Percentiles rank a stretch among this genome's conserved stretches.
Evolutionary conservation across 2,888 invertebrate genomes (phyloP).

Genomic region (Cheilosia variabilis): DNA sequence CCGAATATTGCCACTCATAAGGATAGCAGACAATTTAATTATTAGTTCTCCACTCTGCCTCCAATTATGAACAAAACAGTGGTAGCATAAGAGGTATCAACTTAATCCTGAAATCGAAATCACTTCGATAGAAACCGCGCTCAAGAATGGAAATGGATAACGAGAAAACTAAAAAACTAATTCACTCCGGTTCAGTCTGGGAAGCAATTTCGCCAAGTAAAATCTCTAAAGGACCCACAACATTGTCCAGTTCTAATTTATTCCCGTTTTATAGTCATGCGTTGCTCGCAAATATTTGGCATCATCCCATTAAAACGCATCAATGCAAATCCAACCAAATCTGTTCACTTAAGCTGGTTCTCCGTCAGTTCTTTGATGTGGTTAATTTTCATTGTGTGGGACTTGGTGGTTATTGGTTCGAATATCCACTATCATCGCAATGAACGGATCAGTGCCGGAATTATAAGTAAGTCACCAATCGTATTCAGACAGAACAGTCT

Average conservation of each 20-base stretch:
- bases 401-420: conserved; percentile 21
- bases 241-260: background rate
- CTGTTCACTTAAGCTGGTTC: conserved; percentile 47
- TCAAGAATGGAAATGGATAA: conserved; percentile 12
- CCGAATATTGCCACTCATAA: no score
- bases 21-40: no score
- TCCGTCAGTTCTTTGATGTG: conserved; percentile 34
- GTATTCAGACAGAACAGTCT: no score
- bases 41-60: no score
- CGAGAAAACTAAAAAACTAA: background rate
- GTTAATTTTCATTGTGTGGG: conserved; percentile 43
- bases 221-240: background rate
- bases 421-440: conserved; percentile 11
- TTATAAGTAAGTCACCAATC: conserved; percentile 33
- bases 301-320: conserved; percentile 54
- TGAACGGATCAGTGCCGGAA: conserved; percentile 8
- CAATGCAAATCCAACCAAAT: background rate
- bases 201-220: conserved; percentile 58
- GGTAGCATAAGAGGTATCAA: background rate
- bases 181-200: conserved; percentile 40
- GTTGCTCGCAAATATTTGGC: conserved; percentile 53
- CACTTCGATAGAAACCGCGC: background rate
- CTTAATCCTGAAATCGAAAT: background rate
- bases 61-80: background rate
- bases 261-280: conserved; percentile 24